Percentiles rank a stretch among this genome's conserved stretches.
Evolutionary conservation across 2,113 vertebrate genomes (phyloP).

Genomic region (Centropus bengalensis): DNA sequence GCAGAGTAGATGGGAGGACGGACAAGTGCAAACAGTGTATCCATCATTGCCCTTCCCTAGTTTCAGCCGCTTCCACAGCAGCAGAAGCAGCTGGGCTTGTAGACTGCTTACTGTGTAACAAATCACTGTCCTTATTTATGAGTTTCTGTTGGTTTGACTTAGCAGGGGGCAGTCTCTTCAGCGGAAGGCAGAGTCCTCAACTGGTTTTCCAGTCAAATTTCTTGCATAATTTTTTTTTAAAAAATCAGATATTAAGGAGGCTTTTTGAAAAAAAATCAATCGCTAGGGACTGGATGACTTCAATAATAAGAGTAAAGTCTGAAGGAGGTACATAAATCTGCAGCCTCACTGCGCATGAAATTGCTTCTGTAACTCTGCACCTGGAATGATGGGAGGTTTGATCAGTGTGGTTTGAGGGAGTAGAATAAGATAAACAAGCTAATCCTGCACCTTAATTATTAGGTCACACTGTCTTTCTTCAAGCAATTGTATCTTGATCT

Average conservation of each 20-base stretch:
- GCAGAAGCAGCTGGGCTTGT: not conserved
- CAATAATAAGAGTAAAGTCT: not conserved
- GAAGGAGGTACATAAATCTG: not conserved
- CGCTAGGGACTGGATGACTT: not conserved
- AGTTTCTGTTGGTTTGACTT: not conserved
- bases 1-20: not conserved
- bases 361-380: not conserved
- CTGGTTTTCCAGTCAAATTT: not conserved
- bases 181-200: not conserved
- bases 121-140: not conserved
- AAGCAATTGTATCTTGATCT: not conserved
- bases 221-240: not conserved
- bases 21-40: not conserved
- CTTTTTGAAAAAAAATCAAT: not conserved
- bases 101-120: not conserved
- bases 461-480: not conserved
- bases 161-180: not conserved
- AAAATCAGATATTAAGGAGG: not conserved
- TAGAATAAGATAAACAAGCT: not conserved
- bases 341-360: slow-evolving; percentile 2
- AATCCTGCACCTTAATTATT: slow-evolving; percentile 1
- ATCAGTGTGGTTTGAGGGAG: not conserved
- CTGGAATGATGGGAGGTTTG: not conserved
- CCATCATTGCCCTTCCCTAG: not conserved
- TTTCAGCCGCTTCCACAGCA: not conserved